Evolutionary conservation across 2,797 vertebrate species (phyloP).

Genomic region (Dallia pectoralis): DNA sequence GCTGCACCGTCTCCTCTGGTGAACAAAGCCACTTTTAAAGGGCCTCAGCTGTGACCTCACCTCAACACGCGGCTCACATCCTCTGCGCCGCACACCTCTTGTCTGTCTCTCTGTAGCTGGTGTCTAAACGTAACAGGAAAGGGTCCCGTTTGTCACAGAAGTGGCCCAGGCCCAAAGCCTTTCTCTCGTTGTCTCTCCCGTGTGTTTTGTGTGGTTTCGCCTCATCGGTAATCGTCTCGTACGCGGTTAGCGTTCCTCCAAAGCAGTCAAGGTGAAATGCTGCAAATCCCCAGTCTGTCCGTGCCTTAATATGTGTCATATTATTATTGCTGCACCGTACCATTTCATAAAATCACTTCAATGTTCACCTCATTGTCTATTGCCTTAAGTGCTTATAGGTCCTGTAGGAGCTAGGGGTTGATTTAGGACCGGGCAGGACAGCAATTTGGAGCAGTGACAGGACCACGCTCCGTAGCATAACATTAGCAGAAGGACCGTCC

Average conservation of each 20-base stretch:
- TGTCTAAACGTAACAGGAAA: not conserved
- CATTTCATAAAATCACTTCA: not conserved
- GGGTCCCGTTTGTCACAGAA: not conserved
- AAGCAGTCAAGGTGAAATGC: not conserved
- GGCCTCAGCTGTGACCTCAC: conserved; percentile 7
- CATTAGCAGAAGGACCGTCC: conserved; percentile 73
- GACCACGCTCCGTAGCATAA: conserved; percentile 58
- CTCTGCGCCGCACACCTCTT: not conserved
- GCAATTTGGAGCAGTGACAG: conserved; percentile 9
- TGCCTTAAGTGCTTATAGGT: not conserved
- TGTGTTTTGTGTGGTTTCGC: too few species aligned
- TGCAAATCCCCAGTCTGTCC: not conserved
- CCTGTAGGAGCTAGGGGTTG: not conserved
- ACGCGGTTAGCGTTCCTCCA: not conserved
- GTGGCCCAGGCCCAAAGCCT: not conserved
- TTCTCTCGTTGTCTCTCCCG: not conserved
- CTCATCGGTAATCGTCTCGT: too few species aligned
- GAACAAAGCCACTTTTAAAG: conserved; percentile 2
- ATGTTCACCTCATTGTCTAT: not conserved
- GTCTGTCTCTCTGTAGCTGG: not conserved
- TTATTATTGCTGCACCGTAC: not conserved
- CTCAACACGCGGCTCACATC: conserved; percentile 5
- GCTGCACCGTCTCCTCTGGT: not conserved
- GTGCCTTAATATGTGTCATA: conserved; percentile 23
- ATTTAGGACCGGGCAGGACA: not conserved